phyloP scores from a whole-genome alignment of 2,113 vertebrate species.

The Tautogolabrus adspersus region DNA sequence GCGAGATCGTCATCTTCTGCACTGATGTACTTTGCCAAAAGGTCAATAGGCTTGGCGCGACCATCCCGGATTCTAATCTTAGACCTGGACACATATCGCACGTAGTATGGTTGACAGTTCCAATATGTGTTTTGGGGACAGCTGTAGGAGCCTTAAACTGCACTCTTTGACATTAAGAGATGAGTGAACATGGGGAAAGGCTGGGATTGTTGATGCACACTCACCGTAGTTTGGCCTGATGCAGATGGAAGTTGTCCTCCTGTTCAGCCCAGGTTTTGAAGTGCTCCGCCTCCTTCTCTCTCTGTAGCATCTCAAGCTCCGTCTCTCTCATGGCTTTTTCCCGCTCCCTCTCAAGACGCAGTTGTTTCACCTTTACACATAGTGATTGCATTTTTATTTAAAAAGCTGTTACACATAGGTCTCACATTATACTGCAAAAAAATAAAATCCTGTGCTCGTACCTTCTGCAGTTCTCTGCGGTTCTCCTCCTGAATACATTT shows the following conservation, averaged over 20 bases:
- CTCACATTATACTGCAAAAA: neutral
- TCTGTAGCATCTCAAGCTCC: constrained; percentile 97
- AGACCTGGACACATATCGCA: constrained; percentile 81
- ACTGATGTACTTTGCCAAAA: constrained; percentile 97
- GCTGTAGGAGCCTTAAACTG: neutral
- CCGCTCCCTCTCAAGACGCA: constrained; percentile 94
- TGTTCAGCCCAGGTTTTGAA: constrained; percentile 99
- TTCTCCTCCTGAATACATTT: constrained; percentile 97
- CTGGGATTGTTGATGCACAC: constrained; percentile 1
- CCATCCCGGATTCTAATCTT: constrained; percentile 97
- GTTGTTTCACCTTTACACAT: constrained; percentile 92
- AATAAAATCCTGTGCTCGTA: constrained; percentile 48
- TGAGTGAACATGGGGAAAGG: neutral
- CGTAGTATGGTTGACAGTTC: neutral
- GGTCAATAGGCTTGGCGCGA: constrained; percentile 95
- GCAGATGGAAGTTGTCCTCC: constrained; percentile 97
- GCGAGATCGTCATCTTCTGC: constrained; percentile 96
- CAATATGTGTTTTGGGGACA: neutral
- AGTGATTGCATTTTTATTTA: neutral
- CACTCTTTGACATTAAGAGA: neutral
- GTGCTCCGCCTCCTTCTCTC: constrained; percentile 97
- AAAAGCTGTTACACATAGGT: neutral
- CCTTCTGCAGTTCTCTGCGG: constrained; percentile 97
- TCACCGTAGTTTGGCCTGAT: constrained; percentile 95
- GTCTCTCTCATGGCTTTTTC: constrained; percentile 97